Evolutionary conservation across 2,113 vertebrate species (phyloP).

Genomic region (Fulica atra): DNA sequence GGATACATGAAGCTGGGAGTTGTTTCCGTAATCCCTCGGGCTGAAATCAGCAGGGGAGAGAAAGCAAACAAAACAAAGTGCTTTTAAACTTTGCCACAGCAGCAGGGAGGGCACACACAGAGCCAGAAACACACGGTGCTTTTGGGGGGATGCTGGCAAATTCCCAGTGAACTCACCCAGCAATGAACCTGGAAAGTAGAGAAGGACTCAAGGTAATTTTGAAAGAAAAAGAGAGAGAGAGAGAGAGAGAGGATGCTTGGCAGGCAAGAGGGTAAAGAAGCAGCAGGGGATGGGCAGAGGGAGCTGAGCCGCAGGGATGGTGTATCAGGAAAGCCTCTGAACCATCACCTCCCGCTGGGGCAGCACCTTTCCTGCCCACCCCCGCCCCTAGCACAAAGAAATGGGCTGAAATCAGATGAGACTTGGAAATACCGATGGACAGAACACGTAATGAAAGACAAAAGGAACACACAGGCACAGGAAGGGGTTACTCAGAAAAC

Average conservation of each 20-base stretch:
- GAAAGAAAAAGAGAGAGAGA: neutral
- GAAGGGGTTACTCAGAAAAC: neutral
- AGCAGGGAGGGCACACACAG: neutral
- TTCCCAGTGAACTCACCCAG: neutral
- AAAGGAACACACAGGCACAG: neutral
- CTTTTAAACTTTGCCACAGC: conserved; percentile 7
- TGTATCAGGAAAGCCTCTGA: neutral
- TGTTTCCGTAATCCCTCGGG: conserved; percentile 86
- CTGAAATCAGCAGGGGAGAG: conserved; percentile 75
- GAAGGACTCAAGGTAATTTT: neutral
- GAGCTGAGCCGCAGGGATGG: accelerated
- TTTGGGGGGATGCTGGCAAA: neutral
- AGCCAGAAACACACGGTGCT: neutral
- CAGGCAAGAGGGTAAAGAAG: neutral
- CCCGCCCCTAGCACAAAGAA: neutral
- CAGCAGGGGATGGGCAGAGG: neutral
- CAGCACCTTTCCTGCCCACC: neutral
- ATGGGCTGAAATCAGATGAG: neutral
- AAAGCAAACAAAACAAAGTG: neutral
- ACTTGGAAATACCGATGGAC: neutral
- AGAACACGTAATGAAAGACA: neutral
- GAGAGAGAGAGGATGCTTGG: neutral
- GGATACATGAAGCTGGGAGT: conserved; percentile 92
- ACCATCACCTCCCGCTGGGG: neutral
- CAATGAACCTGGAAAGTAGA: neutral